Evolutionary conservation across 2,888 invertebrate species (phyloP).

Genomic region (Dilophus febrilis): DNA sequence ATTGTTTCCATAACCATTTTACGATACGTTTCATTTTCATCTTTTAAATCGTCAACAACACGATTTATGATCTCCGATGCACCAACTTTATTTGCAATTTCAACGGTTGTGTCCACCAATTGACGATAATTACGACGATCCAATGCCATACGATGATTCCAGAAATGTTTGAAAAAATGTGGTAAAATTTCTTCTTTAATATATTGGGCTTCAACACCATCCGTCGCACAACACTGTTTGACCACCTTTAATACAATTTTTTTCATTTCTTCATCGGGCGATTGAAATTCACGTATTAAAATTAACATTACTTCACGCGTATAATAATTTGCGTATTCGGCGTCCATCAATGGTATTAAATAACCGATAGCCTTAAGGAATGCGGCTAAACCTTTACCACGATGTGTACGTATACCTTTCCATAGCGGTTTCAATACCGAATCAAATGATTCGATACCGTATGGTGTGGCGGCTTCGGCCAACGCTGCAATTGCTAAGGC

Average conservation of each 20-base stretch:
- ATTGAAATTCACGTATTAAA: conserved; percentile 96
- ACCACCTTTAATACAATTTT: conserved; percentile 99
- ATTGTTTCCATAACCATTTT: conserved; percentile 99
- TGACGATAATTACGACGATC: conserved; percentile 95
- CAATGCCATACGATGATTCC: conserved; percentile 99
- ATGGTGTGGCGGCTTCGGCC: conserved; percentile 97
- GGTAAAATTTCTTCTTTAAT: conserved; percentile 98
- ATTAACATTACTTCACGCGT: conserved; percentile 89
- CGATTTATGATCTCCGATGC: conserved; percentile 97
- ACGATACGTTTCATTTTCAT: conserved; percentile 97
- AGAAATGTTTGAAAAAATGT: conserved; percentile 98
- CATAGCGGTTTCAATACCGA: conserved; percentile 97
- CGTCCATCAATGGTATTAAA: conserved; percentile 98
- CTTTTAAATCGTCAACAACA: conserved; percentile 97
- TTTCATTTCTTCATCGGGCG: conserved; percentile 99
- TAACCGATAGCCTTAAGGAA: conserved; percentile 99
- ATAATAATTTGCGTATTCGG: conserved; percentile 98
- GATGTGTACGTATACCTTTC: conserved; percentile 92
- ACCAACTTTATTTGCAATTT: conserved; percentile 99
- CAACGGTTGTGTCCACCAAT: conserved; percentile 97
- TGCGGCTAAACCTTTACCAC: conserved; percentile 91
- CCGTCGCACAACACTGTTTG: conserved; percentile 99
- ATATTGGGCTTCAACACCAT: conserved; percentile 98
- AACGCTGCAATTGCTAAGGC: conserved; percentile 95
- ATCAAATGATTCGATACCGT: conserved; percentile 99